A percentile compares a stretch with the other conserved stretches of the same genome.
Evolutionary conservation across 2,113 vertebrate genomes (phyloP).

Genomic region (Falcunculus frontatus): DNA sequence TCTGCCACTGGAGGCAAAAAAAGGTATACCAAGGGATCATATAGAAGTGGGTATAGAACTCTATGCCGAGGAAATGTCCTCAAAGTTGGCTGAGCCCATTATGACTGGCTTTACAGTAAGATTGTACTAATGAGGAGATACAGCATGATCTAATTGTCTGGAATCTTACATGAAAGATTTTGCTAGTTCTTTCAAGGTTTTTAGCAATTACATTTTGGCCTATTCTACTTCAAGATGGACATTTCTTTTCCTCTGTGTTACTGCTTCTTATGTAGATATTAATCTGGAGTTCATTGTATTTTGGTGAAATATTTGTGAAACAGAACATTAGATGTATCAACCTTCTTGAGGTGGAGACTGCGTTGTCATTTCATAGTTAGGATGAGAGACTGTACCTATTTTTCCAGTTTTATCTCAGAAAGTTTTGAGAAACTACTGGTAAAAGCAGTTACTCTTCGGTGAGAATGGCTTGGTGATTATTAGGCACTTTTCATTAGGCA

Average conservation of each 20-base stretch:
- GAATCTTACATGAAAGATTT: neutral
- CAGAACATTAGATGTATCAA: neutral
- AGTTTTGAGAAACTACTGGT: neutral
- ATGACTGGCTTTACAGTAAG: neutral
- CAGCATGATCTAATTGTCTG: neutral
- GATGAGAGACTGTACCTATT: neutral
- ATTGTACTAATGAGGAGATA: neutral
- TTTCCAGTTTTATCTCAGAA: neutral
- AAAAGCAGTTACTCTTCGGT: neutral
- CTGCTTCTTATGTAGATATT: neutral
- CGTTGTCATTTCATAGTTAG: neutral
- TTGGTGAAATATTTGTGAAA: neutral
- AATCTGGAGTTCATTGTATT: neutral
- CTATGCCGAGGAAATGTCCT: neutral
- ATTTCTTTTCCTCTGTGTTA: fast-evolving
- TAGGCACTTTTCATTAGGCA: neutral
- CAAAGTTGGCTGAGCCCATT: neutral
- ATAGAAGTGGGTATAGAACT: neutral
- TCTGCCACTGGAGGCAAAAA: neutral
- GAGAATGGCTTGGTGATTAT: neutral
- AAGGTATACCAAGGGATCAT: neutral
- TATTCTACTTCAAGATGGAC: neutral
- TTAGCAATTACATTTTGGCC: neutral
- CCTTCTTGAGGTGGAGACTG: neutral
- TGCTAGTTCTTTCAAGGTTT: neutral